Base-by-base conservation (phyloP, 2,113 vertebrate genomes). In the Coturnix japonica region DNA sequence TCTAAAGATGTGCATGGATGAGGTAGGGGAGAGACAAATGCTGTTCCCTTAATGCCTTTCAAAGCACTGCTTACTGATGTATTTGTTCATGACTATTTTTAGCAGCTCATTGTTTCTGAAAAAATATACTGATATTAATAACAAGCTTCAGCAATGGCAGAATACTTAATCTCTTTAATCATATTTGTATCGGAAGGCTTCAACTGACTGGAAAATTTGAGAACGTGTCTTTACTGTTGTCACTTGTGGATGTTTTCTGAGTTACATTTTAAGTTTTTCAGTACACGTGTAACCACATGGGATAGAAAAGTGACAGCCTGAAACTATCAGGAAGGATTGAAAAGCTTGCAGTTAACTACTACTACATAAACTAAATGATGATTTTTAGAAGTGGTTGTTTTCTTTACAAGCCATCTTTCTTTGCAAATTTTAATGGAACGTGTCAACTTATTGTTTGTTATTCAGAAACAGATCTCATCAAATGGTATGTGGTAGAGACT, bases 361-460 rank as follows among this genome's bases (percentile, higher is more conserved):
- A 28, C 19, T 46, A 13, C 26, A 15, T 65, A 89, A 88, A 72
- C 25, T 59, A 71, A 81, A 73, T 81, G 84, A 75, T 35, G 13
- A 47, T 75, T 94, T 93, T 81, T 49, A 56, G 90, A 86, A 54
- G 19, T 30, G 63, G 39, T 57, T 93, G 49, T 88, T 90, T 94
- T 86, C 59, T 70, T 11, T 71, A 21, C 43, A 84, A 90, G 13
- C 11, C 16, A 37, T 30, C 15, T 90, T 75, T 69, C 18, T 49
- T 73, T 73, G 73, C 35, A 81, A 82, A 70, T 89, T 84, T 33
- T 49, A 73, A 43, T 73, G 59, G 37, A 75, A 85, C 12, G n/a
- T 17, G 18, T 28, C 65, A 81, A 78, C 91, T 91, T 73, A 51
- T 72, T 92, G 87, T 17, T 16, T 49, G 20, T 49, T 73, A 63